A percentile compares a stretch with the other conserved stretches of the same genome.
These are phyloP conservation scores for Drosophila equinoxialis DNA, from an alignment of 1,140 invertebrate genomes.

Conservation along the genomic window DNA sequence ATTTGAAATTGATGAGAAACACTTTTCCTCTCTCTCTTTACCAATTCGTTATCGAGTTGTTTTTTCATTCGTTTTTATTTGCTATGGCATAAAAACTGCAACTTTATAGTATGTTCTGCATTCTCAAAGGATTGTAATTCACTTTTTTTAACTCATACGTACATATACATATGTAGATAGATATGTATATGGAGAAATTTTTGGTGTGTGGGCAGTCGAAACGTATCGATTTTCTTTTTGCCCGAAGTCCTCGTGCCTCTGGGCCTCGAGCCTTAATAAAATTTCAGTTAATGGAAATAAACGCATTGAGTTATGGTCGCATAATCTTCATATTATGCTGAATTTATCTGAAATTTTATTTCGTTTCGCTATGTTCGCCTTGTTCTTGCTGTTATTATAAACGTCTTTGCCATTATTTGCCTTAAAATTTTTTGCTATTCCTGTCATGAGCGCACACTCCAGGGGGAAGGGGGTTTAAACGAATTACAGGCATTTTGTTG, in stretches of 20 bases:
- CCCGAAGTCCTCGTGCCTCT: constrained; percentile 25
- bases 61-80: constrained; percentile 26
- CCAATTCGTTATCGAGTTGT: constrained; percentile 4
- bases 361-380: constrained; percentile 33
- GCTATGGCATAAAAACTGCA: constrained; percentile 14
- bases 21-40: neutral
- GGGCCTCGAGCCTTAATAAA: constrained; percentile 62
- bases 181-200: neutral
- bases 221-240: constrained; percentile 60
- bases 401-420: constrained; percentile 13
- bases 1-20: constrained; percentile 30
- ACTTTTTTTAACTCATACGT: neutral
- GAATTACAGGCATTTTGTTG: no score
- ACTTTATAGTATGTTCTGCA: neutral
- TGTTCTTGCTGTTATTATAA: constrained; percentile 1
- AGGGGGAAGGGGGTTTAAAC: no score
- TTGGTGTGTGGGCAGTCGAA: constrained; percentile 35
- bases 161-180: neutral
- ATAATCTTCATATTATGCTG: constrained; percentile 69
- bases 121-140: constrained; percentile 2
- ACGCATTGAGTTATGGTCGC: constrained; percentile 48
- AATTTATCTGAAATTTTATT: constrained; percentile 36
- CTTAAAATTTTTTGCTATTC: constrained; percentile 5
- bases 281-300: constrained; percentile 63
- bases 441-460: neutral